Evolutionary conservation across 2,113 vertebrate genomes (phyloP).

Genomic region (Cheilinus undulatus): DNA sequence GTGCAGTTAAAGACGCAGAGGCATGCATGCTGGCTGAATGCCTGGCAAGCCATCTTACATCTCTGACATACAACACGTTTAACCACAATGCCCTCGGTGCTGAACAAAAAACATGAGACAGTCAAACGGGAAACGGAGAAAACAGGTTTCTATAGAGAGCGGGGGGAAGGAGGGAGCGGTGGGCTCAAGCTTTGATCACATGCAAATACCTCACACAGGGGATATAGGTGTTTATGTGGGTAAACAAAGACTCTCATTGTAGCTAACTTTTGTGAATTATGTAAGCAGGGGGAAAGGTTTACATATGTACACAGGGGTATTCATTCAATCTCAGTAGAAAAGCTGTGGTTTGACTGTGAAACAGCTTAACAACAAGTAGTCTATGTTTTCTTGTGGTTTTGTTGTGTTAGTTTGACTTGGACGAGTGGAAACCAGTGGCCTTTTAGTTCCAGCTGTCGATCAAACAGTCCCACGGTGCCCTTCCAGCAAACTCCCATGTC

Average conservation of each 20-base stretch:
- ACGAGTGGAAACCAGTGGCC: constrained; percentile 32
- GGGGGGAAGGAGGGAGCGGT: constrained; percentile 14
- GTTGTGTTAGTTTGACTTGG: constrained; percentile 15
- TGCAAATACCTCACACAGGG: constrained; percentile 54
- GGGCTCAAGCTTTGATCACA: constrained; percentile 65
- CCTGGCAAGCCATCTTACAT: constrained; percentile 34
- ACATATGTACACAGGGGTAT: not conserved
- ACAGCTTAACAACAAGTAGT: not conserved
- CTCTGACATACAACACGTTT: constrained; percentile 45
- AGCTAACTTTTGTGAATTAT: constrained; percentile 17
- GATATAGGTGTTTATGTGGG: constrained; percentile 51
- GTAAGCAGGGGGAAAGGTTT: constrained; percentile 17
- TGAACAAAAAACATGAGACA: constrained; percentile 15
- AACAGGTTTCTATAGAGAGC: constrained; percentile 27
- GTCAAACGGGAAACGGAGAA: constrained; percentile 9
- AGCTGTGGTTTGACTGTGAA: not conserved
- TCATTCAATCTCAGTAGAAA: not conserved
- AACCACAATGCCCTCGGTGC: constrained; percentile 37
- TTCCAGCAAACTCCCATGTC: constrained; percentile 41
- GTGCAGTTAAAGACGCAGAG: constrained; percentile 12
- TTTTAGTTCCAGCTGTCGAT: constrained; percentile 72
- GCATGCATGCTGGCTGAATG: constrained; percentile 26
- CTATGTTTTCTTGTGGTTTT: constrained; percentile 7
- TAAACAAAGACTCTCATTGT: constrained; percentile 61
- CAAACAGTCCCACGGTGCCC: constrained; percentile 45